These are phyloP conservation scores for Asobara japonica DNA, from an alignment of 1,140 invertebrate genomes.

Conservation along the genomic window DNA sequence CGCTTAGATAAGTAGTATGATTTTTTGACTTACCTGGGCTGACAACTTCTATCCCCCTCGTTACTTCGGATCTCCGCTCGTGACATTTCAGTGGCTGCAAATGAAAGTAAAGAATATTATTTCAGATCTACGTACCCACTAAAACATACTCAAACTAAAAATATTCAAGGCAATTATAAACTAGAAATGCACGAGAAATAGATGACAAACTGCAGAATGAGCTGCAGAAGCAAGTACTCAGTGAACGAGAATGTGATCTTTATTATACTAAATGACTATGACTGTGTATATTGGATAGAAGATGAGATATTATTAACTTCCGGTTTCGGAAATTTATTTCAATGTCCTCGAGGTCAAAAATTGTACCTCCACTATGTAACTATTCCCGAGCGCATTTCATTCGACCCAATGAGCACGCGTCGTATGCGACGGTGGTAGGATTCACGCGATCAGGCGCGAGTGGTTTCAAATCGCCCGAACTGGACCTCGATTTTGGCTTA, in stretches of 20 bases:
- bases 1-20: not conserved
- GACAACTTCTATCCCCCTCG: conserved; percentile 50
- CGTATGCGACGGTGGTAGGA: no score
- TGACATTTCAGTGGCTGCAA: conserved; percentile 55
- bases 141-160: not conserved
- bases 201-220: no score
- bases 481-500: not conserved
- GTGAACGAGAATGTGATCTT: no score
- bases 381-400: no score
- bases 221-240: no score
- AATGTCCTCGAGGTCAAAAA: no score
- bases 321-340: no score
- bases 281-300: no score
- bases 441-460: not conserved
- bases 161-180: not conserved
- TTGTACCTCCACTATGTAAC: no score
- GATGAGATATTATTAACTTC: no score
- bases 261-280: no score
- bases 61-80: conserved; percentile 42
- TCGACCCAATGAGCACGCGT: no score
- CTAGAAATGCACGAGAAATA: not conserved
- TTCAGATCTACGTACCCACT: not conserved
- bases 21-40: conserved; percentile 50
- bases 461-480: not conserved
- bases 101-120: conserved; percentile 23